These are phyloP conservation scores for Spodoptera littoralis DNA, from an alignment of 2,888 invertebrate species.

Conservation along the genomic window DNA sequence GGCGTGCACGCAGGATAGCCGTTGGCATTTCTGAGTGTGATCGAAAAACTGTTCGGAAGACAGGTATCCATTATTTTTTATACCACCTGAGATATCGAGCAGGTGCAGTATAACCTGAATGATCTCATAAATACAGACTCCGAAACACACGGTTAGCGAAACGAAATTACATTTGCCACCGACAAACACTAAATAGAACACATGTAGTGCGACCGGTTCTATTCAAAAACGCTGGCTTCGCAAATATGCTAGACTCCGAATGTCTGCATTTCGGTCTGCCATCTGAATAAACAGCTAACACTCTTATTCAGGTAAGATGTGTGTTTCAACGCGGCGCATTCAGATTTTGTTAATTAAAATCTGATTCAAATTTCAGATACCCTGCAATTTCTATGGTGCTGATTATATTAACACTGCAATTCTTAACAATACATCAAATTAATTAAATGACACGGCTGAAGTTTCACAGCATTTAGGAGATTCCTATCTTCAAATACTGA, in stretches of 20 bases:
- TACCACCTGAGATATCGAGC: conserved; percentile 18
- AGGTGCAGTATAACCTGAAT: conserved; percentile 24
- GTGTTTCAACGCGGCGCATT: conserved; percentile 42
- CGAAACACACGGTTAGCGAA: conserved; percentile 38
- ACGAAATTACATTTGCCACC: conserved; percentile 51
- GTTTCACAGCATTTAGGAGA: conserved; percentile 44
- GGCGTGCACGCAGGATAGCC: conserved; percentile 21
- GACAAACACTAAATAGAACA: conserved; percentile 58
- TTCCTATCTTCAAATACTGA: conserved; percentile 47
- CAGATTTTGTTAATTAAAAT: conserved; percentile 55
- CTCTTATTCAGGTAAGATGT: conserved; percentile 49
- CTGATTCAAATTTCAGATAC: conserved; percentile 48
- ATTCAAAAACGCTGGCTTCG: conserved; percentile 57
- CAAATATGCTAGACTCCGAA: conserved; percentile 54
- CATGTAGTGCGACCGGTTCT: conserved; percentile 39
- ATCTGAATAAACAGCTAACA: conserved; percentile 57
- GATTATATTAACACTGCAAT: conserved; percentile 29
- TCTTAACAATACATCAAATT: conserved; percentile 42
- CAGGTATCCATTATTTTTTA: conserved; percentile 35
- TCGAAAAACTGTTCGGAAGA: conserved; percentile 25
- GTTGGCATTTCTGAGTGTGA: conserved; percentile 27
- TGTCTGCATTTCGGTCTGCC: conserved; percentile 57
- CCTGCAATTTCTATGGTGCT: conserved; percentile 32
- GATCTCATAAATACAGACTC: conserved; percentile 27
- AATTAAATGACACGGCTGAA: conserved; percentile 48